Base-by-base conservation (phyloP, 2,888 invertebrate species). In the Mythimna loreyi region DNA sequence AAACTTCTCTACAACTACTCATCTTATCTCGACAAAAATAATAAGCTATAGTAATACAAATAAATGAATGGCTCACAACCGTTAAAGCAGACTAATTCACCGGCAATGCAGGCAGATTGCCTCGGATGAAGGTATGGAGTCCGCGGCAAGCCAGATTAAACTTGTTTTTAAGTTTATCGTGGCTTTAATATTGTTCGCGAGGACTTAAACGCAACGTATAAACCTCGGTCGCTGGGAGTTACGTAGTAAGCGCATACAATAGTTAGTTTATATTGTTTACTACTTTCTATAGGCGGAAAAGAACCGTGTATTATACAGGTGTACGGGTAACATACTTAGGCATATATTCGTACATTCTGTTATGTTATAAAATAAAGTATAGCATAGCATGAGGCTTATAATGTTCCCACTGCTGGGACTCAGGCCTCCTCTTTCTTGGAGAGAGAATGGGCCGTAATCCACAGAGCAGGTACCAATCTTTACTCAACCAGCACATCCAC, bases 131-230 rank as follows among this genome's bases (percentile, higher is more conserved):
- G 89, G 85, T 90, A 91, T 87, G 87, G 88, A 91, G 88, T 91
- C 87, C 90, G 89, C 89, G 91, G 92, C 87, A 91, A 93, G 91
- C 90, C 88, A 92, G 94, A 94, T 95, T 94, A 91, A 94, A 94
- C 92, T 94, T 93, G 94, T 94, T 94, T 94, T 94, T 94, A 94
- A 94, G 93, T 94, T 95, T 93, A 94, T 93, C 92, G 92, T 89
- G 86, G 93, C 92, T 94, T 93, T 94, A 94, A 94, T 94, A 94
- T 94, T 94, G 94, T 94, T 94, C 92, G 88, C 90, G 85, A 88
- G 87, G 90, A 92, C 93, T 94, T 94, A 92, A 92, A 92, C 90
- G 90, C 89, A 88, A 89, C 89, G 88, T 91, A 92, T 92, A 93
- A 92, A 92, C 89, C 89, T 88, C 84, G 85, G 86, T 87, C 80